Evolutionary conservation across 2,888 invertebrate genomes (phyloP).

Genomic region (Coelinius sp.): DNA sequence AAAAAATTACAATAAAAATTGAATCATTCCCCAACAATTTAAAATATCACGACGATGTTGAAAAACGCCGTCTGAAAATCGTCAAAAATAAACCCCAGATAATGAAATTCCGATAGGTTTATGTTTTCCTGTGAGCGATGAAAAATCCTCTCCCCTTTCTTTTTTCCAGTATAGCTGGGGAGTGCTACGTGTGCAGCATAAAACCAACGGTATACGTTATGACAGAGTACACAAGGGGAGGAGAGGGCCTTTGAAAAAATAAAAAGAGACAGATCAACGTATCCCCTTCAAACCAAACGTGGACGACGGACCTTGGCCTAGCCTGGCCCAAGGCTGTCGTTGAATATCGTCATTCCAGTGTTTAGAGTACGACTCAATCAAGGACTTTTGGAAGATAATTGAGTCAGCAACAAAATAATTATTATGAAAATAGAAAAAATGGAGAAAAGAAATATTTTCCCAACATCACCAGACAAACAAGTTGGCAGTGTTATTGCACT

Average conservation of each 20-base stretch:
- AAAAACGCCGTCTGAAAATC: background rate
- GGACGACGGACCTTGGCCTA: background rate
- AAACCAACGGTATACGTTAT: background rate
- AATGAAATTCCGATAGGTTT: slow-evolving; percentile 38
- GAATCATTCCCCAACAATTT: background rate
- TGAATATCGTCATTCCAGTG: slow-evolving; percentile 37
- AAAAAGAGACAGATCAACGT: slow-evolving; percentile 14
- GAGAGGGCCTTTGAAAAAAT: background rate
- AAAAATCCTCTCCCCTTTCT: background rate
- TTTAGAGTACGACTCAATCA: slow-evolving; percentile 55
- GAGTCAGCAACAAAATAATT: slow-evolving; percentile 50
- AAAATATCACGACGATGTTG: background rate
- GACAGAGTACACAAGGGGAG: background rate
- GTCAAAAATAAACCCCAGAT: background rate
- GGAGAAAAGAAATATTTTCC: background rate
- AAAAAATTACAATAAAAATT: background rate
- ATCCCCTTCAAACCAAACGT: background rate
- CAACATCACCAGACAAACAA: background rate
- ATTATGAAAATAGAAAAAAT: background rate
- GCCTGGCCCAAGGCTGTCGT: slow-evolving; percentile 40
- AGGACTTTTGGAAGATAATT: slow-evolving; percentile 56
- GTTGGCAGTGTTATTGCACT: slow-evolving; percentile 2
- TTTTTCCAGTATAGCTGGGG: background rate
- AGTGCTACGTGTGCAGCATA: slow-evolving; percentile 9
- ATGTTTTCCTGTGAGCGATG: slow-evolving; percentile 20